phyloP scores from a whole-genome alignment of 2,888 invertebrate species.

The Microctonus hyperodae region DNA sequence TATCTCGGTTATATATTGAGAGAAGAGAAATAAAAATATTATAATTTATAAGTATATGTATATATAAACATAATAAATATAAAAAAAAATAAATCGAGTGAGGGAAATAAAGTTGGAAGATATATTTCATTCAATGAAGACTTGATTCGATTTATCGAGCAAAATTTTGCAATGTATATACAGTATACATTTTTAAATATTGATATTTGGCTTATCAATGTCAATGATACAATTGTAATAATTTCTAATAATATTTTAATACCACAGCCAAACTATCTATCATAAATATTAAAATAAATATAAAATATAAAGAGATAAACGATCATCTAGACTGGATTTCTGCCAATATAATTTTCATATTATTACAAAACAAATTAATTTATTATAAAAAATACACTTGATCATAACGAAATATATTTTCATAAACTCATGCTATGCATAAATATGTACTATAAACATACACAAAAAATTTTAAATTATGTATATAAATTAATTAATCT shows the following conservation, averaged over 20 bases:
- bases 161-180: not conserved
- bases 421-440: too few relatives aligned
- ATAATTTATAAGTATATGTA: not conserved
- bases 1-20: not conserved
- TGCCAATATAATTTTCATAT: not conserved
- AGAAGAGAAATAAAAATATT: not conserved
- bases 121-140: not conserved
- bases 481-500: not conserved
- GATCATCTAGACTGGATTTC: constrained; percentile 1
- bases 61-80: too few relatives aligned
- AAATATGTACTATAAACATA: not conserved
- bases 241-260: not conserved
- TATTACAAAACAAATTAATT: not conserved
- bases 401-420: not conserved
- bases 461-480: not conserved
- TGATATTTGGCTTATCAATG: not conserved
- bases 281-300: not conserved
- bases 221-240: not conserved
- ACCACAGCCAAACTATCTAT: not conserved
- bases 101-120: not conserved
- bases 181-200: too few relatives aligned
- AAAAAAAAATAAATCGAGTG: not conserved
- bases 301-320: not conserved
- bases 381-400: not conserved
- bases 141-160: not conserved